A percentile compares a stretch with the other conserved stretches of the same genome.
phyloP scores from a whole-genome alignment of 2,888 invertebrate genomes.

The Noctua fimbriata region DNA sequence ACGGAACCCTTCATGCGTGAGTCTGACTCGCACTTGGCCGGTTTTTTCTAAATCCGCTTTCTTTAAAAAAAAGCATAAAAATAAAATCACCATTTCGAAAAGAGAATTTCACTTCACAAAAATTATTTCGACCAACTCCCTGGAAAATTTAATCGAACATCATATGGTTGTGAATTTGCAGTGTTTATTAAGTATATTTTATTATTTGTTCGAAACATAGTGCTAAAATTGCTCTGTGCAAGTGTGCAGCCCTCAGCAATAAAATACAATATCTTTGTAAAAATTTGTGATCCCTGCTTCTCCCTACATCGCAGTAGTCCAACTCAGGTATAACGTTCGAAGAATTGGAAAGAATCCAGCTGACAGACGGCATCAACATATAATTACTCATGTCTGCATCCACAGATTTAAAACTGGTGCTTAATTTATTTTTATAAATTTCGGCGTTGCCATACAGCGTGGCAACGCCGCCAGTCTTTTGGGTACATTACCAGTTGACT shows the following conservation, averaged over 20 bases:
- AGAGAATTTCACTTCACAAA: background rate
- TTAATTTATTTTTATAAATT: background rate
- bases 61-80: background rate
- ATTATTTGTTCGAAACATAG: background rate
- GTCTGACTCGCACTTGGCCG: background rate
- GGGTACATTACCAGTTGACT: no score
- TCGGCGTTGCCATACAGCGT: no score
- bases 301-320: background rate
- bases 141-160: background rate
- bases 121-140: constrained; percentile 2
- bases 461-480: no score
- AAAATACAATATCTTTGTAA: background rate
- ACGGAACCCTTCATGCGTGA: no score
- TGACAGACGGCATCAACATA: background rate
- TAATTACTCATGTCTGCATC: background rate
- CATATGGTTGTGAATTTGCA: background rate
- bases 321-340: background rate
- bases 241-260: background rate
- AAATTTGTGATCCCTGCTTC: no score
- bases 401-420: background rate
- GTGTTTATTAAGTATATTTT: background rate
- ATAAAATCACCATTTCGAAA: background rate
- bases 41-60: background rate
- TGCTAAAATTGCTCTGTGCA: background rate
- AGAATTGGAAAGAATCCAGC: background rate